phyloP scores from a whole-genome alignment of 1,140 invertebrate species.

The Cydia fagiglandana region DNA sequence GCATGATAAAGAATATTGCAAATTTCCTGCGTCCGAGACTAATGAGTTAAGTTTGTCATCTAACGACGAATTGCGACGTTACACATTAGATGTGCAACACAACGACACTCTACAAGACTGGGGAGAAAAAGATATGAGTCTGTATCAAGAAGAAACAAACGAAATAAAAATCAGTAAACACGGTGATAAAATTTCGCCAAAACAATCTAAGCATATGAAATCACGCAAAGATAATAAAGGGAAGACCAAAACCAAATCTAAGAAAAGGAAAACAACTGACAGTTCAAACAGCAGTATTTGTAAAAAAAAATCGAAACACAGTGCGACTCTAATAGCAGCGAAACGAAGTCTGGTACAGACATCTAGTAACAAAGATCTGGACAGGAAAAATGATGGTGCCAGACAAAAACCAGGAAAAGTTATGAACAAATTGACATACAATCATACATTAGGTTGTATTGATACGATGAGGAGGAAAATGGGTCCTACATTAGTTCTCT shows the following conservation, averaged over 20 bases:
- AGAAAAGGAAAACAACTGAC: constrained; percentile 41
- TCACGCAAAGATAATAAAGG: constrained; percentile 39
- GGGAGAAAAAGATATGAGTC: background rate
- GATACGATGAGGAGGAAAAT: constrained; percentile 3
- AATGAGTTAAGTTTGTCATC: background rate
- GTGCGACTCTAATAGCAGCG: background rate
- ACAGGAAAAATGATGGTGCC: background rate
- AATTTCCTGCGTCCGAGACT: too few species aligned
- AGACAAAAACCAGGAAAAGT: background rate
- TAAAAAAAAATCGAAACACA: constrained; percentile 45
- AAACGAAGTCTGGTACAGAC: background rate
- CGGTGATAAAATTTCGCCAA: background rate
- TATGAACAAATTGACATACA: background rate
- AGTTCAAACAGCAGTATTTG: constrained; percentile 37
- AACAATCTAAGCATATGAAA: constrained; percentile 35
- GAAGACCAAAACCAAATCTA: constrained; percentile 40
- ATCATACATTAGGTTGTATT: background rate
- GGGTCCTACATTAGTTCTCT: background rate
- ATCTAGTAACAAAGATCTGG: background rate
- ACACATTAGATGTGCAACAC: background rate
- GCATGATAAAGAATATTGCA: too few species aligned
- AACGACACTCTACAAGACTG: background rate
- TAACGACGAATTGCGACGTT: background rate
- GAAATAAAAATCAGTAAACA: background rate
- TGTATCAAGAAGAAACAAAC: background rate